phyloP scores from a whole-genome alignment of 2,113 vertebrate genomes.

The Sorex araneus region DNA sequence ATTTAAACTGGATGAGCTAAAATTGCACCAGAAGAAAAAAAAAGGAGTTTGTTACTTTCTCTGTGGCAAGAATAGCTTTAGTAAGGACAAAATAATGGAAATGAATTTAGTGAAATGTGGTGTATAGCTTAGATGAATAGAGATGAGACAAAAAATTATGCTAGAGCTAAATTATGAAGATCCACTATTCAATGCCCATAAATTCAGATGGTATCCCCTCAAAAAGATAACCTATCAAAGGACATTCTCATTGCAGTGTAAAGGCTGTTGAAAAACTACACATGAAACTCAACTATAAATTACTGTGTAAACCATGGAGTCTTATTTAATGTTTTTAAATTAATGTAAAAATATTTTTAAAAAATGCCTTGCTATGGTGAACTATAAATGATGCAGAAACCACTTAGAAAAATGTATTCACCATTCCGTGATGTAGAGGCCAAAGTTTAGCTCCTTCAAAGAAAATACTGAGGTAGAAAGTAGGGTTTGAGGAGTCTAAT shows the following conservation, averaged over 20 bases:
- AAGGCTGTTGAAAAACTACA: too few relatives aligned
- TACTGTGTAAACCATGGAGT: too few relatives aligned
- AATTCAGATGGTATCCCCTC: neutral
- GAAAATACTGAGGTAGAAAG: constrained; percentile 29
- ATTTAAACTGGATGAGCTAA: constrained; percentile 53
- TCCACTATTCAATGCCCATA: neutral
- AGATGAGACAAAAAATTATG: constrained; percentile 20
- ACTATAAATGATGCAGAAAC: neutral
- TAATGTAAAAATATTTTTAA: too few relatives aligned
- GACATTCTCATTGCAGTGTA: neutral
- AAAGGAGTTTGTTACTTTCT: neutral
- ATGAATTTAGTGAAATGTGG: constrained; percentile 45
- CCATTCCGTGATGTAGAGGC: neutral
- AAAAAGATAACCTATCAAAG: constrained; percentile 22
- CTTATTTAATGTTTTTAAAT: too few relatives aligned
- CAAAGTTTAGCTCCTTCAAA: constrained; percentile 32
- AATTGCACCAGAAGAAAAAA: constrained; percentile 37
- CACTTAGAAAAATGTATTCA: constrained; percentile 53
- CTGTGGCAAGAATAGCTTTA: neutral
- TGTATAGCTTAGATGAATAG: constrained; percentile 1
- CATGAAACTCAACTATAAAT: too few relatives aligned
- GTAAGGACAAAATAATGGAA: constrained; percentile 24
- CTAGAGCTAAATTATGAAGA: constrained; percentile 25
- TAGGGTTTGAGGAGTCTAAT: constrained; percentile 38
- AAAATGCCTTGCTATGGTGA: constrained; percentile 26